Base-by-base conservation (phyloP, 2,888 invertebrate genomes). In the Hermodice carunculata region DNA sequence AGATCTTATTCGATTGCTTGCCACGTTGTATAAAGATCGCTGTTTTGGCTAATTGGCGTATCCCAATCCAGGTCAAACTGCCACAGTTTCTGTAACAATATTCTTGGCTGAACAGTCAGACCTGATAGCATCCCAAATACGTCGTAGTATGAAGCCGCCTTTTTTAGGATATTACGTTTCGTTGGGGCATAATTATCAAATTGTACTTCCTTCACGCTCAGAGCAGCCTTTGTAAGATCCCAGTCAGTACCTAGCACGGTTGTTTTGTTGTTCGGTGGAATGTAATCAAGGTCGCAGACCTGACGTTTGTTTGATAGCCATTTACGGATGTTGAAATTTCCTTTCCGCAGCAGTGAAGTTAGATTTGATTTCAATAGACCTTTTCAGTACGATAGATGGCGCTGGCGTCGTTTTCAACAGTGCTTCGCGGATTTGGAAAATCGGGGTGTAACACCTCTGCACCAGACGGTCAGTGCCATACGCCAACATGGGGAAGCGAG, bases 41-140 rank as follows among this genome's bases (percentile, higher is more conserved):
- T 57, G n/a, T 57, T 48, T 24, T 3, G 54, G 6, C 17, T 19
- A n/a, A 57, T 54, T 29, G 58, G 58, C n/a, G 58, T 57, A 42
- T 57, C 48, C 58, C 58, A 54, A 49, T 57, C 58, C 8, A 57
- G n/a, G 37, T 57, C 58, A 19, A 51, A 57, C 28, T 19, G 48
- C 58, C 58, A 57, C 37, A 57, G 19, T 28, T 57, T 57, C 19
- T 57, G 58, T 22, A 57, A 24, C 8, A 57, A 26, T 42, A 57
- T 57, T 31, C 32, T 57, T 8, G 58, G 58, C 5, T 32, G 19
- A 17, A 57, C 48, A n/a, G 26, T 22, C 6, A 53, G 8, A 19
- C 53, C 53, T 6, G 53, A 53, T 8, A 53, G 11, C 31, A 53
- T 53, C 22, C 46, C 58, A 57, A 57, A 57, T 14, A 52, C 19